Base-by-base conservation (phyloP, 1,140 invertebrate species). In the Plutomurus gul region DNA sequence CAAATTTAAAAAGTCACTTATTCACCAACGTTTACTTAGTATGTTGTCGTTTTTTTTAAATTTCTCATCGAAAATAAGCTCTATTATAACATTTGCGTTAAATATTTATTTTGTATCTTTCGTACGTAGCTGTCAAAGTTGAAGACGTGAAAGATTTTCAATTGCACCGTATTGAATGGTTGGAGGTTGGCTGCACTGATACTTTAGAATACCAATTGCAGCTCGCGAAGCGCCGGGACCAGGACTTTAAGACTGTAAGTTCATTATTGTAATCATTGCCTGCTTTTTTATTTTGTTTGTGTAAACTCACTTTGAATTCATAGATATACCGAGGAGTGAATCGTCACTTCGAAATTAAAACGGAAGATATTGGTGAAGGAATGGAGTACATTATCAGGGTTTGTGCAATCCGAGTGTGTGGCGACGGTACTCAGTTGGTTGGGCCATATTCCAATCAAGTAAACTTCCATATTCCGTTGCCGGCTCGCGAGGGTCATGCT, bases 241-340 rank as follows among this genome's bases (percentile, higher is more conserved):
- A 82, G 76, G 82, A 84, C 22, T 84, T 78, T 75, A 80, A 77
- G 56, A 84, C 76, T 33, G 82, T 83, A 77, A 49, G 80, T 77
- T 20, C 43, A 6, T 20, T 13, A 46, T 39, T 30, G 25, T 37
- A 70, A 30, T 11, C 33, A 27, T 51, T 33, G 37, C 25, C 25
- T 71, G 30, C 56, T n/a, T 6, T 76, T 78, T 40, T 10, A 11
- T 76, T 8, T 30, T 76, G 27, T 43, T 30, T 37, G 33, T 78
- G 2, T 36, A 36, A 70, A 1, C 37, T 65, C n/a, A 75, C 49
- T 27, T 33, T 40, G n/a, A 22, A 25, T 18, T 60, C 18, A 77
- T 37, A 83, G 82, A 80, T 82, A 36, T 82, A 80, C 60, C 73
- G 79, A 46, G 82, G 81, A 18, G 74, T 70, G 13, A 76, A 75